phyloP scores from a whole-genome alignment of 2,797 vertebrate species.

The Allochrocebus solatus region DNA sequence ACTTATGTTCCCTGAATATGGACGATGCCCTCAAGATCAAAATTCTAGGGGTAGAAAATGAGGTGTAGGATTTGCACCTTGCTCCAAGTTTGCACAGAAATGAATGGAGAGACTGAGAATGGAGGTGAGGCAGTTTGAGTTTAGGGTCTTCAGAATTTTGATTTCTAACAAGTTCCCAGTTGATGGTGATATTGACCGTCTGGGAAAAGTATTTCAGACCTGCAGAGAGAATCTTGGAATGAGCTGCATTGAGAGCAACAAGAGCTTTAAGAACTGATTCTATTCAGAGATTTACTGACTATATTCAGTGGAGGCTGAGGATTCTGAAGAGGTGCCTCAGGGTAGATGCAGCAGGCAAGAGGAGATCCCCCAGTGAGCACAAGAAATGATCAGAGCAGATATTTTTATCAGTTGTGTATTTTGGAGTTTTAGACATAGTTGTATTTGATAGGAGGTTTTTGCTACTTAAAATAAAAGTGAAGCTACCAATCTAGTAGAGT shows the following conservation, averaged over 20 bases:
- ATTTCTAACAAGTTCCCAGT: accelerated
- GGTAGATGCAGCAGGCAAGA: not conserved
- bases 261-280: not conserved
- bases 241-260: not conserved
- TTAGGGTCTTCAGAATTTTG: not conserved
- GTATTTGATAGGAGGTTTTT: not conserved
- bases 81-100: not conserved
- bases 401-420: not conserved
- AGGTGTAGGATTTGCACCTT: not conserved
- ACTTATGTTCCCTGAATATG: not conserved
- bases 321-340: not conserved
- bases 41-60: not conserved
- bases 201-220: not conserved
- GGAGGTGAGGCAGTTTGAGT: not conserved
- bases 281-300: not conserved
- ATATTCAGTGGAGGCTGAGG: not conserved
- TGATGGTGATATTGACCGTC: accelerated
- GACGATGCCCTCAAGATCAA: not conserved
- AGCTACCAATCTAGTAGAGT: not conserved
- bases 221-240: not conserved
- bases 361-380: not conserved
- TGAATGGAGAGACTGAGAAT: not conserved
- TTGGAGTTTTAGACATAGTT: not conserved
- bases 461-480: not conserved
- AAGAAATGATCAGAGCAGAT: not conserved